phyloP scores from a whole-genome alignment of 2,113 vertebrate species.

The Cololabis saira region DNA sequence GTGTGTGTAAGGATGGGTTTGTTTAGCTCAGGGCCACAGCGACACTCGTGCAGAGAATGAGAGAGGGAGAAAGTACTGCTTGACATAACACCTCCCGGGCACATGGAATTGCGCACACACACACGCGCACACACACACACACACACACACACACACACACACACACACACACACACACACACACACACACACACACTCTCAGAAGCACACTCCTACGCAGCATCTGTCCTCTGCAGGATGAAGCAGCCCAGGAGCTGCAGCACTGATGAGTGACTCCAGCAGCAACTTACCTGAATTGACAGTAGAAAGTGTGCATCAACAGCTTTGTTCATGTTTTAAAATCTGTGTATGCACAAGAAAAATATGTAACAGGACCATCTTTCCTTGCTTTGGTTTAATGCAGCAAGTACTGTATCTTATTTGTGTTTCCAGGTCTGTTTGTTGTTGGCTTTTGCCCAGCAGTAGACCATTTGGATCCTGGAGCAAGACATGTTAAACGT shows the following conservation, averaged over 20 bases:
- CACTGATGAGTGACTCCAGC: constrained; percentile 36
- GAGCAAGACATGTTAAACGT: neutral
- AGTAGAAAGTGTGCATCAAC: constrained; percentile 12
- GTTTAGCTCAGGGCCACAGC: constrained; percentile 7
- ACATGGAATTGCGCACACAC: constrained; percentile 14
- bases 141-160: too few species aligned
- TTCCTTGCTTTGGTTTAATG: too few species aligned
- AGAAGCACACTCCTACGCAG: constrained; percentile 48
- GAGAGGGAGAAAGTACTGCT: constrained; percentile 3
- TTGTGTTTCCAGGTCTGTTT: too few species aligned
- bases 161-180: constrained; percentile 1
- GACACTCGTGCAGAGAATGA: constrained; percentile 3
- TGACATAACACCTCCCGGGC: constrained; percentile 45
- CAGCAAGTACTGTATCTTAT: too few species aligned
- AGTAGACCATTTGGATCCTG: too few species aligned
- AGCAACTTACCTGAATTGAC: constrained; percentile 51
- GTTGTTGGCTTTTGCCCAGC: too few species aligned
- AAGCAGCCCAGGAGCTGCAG: constrained; percentile 41
- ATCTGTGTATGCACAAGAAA: too few species aligned
- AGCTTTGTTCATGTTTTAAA: neutral
- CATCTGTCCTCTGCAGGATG: constrained; percentile 67
- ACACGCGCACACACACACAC: constrained; percentile 15
- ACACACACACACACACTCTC: constrained; percentile 18
- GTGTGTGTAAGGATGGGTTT: constrained; percentile 15
- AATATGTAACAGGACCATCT: too few species aligned